Base-by-base conservation (phyloP, 2,113 vertebrate genomes). In the Semnornis frantzii region DNA sequence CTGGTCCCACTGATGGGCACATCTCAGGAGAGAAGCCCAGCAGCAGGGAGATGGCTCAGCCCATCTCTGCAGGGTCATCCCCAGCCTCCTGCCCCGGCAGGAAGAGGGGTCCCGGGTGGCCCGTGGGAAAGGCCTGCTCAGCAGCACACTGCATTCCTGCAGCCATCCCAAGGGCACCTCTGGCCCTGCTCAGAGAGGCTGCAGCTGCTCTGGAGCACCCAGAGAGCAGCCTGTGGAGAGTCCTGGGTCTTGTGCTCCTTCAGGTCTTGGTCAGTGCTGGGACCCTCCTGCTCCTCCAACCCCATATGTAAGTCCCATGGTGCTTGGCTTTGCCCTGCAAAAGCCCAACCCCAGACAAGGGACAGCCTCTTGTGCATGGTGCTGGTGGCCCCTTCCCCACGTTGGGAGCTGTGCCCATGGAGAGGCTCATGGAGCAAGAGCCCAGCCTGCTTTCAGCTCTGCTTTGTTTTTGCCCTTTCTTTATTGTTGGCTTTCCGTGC, bases 111-210 rank as follows among this genome's bases (percentile, higher is more conserved):
- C 93, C 88, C 54, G 52, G 87, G 75, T 31, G 94, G 24, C 75
- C 86, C 20, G 78, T 97, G 97, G 96, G 97, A 97, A 97, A 97
- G 86, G 75, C 44, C 54, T 27, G 59, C 78, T 94, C 86, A 44
- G 95, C 65, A 57, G 69, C 15, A 2, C 7, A 2, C 85, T 3
- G 33, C 94, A 89, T 98, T 97, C 96, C 95, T 96, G 73, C 91
- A 8, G 84, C 6, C 31, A 84, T 95, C 90, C 85, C 6, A 20
- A 78, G 46, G 75, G 69, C 91, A 25, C 63, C 93, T 93, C 95
- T 75, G 90, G 39, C 69, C 63, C 39, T 0, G 1, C 27, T 31
- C 0, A 1, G 5, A 0, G 1, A 28, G 74, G 48, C 59, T 3
- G 70, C 0, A 0, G 62, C 58, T 55, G 70, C 0, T 0, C 66